phyloP scores from a whole-genome alignment of 2,797 vertebrate genomes.

The Spatula clypeata region DNA sequence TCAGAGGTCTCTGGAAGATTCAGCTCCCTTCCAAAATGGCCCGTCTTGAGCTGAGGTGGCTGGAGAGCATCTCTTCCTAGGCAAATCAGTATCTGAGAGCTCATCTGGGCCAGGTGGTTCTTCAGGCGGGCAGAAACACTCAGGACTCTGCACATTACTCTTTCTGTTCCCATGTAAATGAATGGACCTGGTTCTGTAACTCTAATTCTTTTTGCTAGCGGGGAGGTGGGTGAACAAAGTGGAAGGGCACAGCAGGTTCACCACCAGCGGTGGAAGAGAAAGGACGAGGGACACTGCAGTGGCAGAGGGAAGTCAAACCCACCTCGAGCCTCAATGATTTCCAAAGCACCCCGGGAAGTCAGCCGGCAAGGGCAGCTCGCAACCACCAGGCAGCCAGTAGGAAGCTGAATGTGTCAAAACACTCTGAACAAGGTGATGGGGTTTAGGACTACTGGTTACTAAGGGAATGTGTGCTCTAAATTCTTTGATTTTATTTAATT shows the following conservation, averaged over 20 bases:
- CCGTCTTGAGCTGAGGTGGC: not conserved
- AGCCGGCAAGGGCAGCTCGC: not conserved
- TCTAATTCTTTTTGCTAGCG: not conserved
- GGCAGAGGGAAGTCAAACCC: not conserved
- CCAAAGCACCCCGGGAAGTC: not conserved
- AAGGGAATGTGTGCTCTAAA: slow-evolving; percentile 1
- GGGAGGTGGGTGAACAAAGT: not conserved
- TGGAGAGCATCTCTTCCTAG: not conserved
- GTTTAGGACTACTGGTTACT: not conserved
- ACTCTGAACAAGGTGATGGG: slow-evolving; percentile 13
- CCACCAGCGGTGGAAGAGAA: not conserved
- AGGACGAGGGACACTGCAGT: accelerated
- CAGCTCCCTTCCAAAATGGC: not conserved
- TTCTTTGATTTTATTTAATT: slow-evolving; percentile 58
- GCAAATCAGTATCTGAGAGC: not conserved
- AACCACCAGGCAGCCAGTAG: not conserved
- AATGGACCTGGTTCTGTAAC: not conserved
- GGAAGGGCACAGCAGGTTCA: not conserved
- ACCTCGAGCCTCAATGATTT: not conserved
- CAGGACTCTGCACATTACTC: not conserved
- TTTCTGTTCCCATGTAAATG: not conserved
- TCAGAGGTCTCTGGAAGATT: not conserved
- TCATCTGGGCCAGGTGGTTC: not conserved
- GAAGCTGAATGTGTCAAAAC: not conserved
- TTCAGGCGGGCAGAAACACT: not conserved